Base-by-base conservation (phyloP, 23 tunicate genomes). In the Halocynthia roretzi region DNA sequence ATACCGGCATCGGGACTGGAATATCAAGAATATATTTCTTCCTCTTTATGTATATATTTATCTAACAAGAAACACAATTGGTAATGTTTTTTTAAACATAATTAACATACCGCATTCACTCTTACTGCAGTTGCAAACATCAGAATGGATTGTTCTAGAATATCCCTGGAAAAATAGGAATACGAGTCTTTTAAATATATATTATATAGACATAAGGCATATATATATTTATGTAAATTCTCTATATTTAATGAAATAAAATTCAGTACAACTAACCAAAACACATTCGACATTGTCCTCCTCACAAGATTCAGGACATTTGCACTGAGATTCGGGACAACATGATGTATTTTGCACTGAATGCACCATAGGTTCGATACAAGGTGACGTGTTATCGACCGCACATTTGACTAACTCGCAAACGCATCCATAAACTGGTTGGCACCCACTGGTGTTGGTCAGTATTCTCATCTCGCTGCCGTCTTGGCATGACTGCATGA, bases 361-460 rank as follows among this genome's bases (percentile, higher is more conserved):
- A 9, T 70, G 56, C 58, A 67, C 71, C 23, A 71, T 57, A 7
- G 91, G 85, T 0, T 23, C 50, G 2, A 40, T 50, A 61, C 91
- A 86, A 53, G 50, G 18, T 49, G 56, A 7, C 7, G 17, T 20
- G 0, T 48, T 7, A 14, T 50, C 18, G 44, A 31, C 44, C 6
- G 50, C 20, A 52, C 91, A 86, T 18, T 54, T 48, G 17, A 23
- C 61, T 1, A 10, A 54, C 52, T 72, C 70, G 62, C 91, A 86
- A 40, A 48, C 60, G 77, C 91, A 86, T 15, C 51, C 71, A 81
- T 81, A 81, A 14, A 81, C 86, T 8, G 91, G 85, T 21, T 62
- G 58, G 50, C 91, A 86, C 2, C 85, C 76, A n/a, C 68, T 49
- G 19, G 12, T 51, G 10, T 18, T 67, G 17, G 56, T 56, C 67